Evolutionary conservation across 2,797 vertebrate species (phyloP), one percentile per base, ranked within the genome.

Genomic region (Mus minutoides): DNA sequence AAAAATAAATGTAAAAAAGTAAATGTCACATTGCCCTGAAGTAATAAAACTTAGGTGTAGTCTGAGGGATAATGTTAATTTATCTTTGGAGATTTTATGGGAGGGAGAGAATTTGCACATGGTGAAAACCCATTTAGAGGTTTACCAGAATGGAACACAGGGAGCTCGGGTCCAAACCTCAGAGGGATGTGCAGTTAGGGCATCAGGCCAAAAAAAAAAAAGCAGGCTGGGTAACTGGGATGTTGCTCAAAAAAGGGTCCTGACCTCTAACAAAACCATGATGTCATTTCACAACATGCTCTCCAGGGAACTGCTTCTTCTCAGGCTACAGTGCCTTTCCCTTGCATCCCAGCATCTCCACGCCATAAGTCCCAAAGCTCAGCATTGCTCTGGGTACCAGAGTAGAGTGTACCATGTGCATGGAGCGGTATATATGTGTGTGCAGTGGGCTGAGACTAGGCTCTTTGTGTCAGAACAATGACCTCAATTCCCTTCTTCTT

Each of bases 131-230:
- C 34, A n/a, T 52, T 88, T 46, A 34, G 54, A 60, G 73, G 64
- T 43, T 71, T 49, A 19, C 1, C 29, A 88, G 52, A 91, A 22
- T 4, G 24, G 24, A 37, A 84, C 1, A 5, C 40, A 75, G 71
- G 60, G 43, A 84, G n/a, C 49, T 37, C 43, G 64, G 85, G 3
- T 21, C 43, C 56, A 83, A 60, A 60, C 56, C 56, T 60, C 37
- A 83, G 80, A 83, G 26, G 37, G 56, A 52, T 40, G 29, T 85
- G 52, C 24, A 37, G 49, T 10, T 14, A 0, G 21, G 6, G 31
- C 31, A 58, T 46, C 43, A 1, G 73, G 24, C 26, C 13, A 1
- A 24, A 6, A 4, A 24, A 1, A 24, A 6, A 4, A 24, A 4
- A 49, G 37, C 79, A n/a, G 73, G 37, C 2, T 13, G 64, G 21